Percentiles rank a stretch among this genome's conserved stretches.
phyloP scores from a whole-genome alignment of 2,888 invertebrate species.

The Dromius quadrimaculatus region DNA sequence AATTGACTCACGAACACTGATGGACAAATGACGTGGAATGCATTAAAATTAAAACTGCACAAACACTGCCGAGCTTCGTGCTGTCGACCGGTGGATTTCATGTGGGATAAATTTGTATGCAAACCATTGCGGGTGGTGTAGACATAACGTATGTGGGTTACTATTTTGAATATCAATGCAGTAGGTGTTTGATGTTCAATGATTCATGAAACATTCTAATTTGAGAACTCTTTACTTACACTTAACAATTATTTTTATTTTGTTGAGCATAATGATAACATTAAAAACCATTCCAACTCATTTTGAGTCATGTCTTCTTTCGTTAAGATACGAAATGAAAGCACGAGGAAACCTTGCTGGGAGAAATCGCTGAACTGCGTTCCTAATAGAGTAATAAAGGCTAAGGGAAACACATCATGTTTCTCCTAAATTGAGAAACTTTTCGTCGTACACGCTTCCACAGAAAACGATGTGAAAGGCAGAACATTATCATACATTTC shows the following conservation, averaged over 20 bases:
- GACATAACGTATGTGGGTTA: background rate
- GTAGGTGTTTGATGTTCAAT: background rate
- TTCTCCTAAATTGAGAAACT: constrained; percentile 41
- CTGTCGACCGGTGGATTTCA: background rate
- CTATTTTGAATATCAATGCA: constrained; percentile 35
- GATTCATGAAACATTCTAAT: too few relatives aligned
- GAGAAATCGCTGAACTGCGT: constrained; percentile 8
- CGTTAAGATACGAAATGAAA: constrained; percentile 33
- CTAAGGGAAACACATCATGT: background rate
- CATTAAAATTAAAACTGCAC: constrained; percentile 39
- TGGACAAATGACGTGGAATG: constrained; percentile 26
- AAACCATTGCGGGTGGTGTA: constrained; percentile 8
- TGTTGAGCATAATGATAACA: too few relatives aligned
- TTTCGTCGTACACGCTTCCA: constrained; percentile 26
- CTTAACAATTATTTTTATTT: too few relatives aligned
- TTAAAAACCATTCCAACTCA: too few relatives aligned
- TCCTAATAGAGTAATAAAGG: constrained; percentile 40
- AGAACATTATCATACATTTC: constrained; percentile 32
- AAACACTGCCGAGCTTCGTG: constrained; percentile 17
- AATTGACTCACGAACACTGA: constrained; percentile 32
- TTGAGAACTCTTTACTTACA: too few relatives aligned
- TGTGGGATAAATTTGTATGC: constrained; percentile 20
- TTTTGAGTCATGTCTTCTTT: too few relatives aligned
- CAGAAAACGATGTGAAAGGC: constrained; percentile 12
- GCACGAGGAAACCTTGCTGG: constrained; percentile 19